Evolutionary conservation across 2,797 vertebrate species (phyloP), one percentile per base, ranked within the genome.

Genomic region (Pangasius macronema): DNA sequence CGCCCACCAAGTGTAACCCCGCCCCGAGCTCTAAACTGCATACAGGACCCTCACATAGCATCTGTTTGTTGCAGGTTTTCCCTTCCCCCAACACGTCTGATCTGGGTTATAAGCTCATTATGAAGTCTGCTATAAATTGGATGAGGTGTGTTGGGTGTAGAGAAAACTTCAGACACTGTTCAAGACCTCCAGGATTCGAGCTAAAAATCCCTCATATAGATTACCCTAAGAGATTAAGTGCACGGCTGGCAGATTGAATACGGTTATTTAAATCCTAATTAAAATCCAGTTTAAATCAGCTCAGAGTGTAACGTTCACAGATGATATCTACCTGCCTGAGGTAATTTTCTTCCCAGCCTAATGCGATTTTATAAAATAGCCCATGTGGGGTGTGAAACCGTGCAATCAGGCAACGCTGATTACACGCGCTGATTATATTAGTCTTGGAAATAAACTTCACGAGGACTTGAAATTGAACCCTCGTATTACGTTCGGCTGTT

Each of bases 221-320:
- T 83, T 51, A 33, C 42, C n/a, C 63, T 83, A 24, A 83, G 10
- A 68, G 63, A 83, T 68, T 83, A 53, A 3, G 18, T 14, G 24
- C 83, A 84, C 3, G 67, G 14, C 80, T 55, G 46, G 65, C 65
- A 39, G 82, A 70, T 84, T 84, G 82, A 84, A 84, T 84, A 68
- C 77, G 84, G 87, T 88, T 91, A 87, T 65, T 42, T 82, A 39
- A 83, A 61, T 61, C 57, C 82, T 67, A 76, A 70, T 68, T 83
- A 83, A 68, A 84, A 84, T 84, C 83, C 83, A 30, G 53, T 84
- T 73, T 36, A 68, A 70, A 73, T 83, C 82, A 70, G 65, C 46
- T 83, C 68, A 2, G 36, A 59, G 83, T 72, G 83, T 73, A 73
- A 73, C 65, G 0, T 39, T 46, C 6, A 16, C 68, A 11, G 83